Percentiles rank a stretch among this genome's conserved stretches.
These are phyloP conservation scores for Coptodon bakossiorum DNA, from an alignment of 2,113 vertebrate species.

Conservation along the genomic window DNA sequence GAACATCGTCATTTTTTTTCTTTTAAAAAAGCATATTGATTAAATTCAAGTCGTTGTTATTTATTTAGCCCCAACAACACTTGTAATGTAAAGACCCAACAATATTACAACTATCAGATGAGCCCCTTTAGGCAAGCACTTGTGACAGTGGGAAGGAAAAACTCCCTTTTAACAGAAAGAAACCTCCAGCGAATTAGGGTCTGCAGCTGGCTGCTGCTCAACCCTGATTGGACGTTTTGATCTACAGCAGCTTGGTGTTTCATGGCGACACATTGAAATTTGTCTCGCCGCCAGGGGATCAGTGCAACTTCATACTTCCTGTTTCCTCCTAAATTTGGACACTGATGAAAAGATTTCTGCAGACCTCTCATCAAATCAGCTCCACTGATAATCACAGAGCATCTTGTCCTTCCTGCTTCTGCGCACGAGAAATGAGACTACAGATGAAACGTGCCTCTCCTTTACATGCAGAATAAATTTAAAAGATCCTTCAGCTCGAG, in stretches of 20 bases:
- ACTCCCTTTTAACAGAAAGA: background rate
- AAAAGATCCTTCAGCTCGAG: background rate
- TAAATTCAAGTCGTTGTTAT: background rate
- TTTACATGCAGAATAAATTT: background rate
- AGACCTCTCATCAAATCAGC: background rate
- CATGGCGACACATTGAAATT: background rate
- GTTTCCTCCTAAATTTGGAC: background rate
- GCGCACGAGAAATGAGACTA: background rate
- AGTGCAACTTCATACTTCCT: background rate
- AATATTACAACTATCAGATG: background rate
- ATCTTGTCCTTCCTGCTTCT: background rate
- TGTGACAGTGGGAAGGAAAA: background rate
- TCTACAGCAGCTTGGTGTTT: background rate
- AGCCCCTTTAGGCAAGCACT: rapidly evolving
- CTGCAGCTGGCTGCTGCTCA: background rate
- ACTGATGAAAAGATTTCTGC: background rate
- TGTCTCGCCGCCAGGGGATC: rapidly evolving
- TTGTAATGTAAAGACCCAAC: background rate
- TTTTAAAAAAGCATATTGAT: background rate
- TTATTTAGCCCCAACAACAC: background rate
- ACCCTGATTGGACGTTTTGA: background rate
- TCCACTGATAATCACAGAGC: background rate
- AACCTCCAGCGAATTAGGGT: background rate
- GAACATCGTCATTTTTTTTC: background rate
- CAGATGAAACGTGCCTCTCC: background rate